A percentile compares a stretch with the other conserved stretches of the same genome.
These are phyloP conservation scores for Forbesichthys papilliferus DNA, from an alignment of 2,113 vertebrate species.

Conservation along the genomic window DNA sequence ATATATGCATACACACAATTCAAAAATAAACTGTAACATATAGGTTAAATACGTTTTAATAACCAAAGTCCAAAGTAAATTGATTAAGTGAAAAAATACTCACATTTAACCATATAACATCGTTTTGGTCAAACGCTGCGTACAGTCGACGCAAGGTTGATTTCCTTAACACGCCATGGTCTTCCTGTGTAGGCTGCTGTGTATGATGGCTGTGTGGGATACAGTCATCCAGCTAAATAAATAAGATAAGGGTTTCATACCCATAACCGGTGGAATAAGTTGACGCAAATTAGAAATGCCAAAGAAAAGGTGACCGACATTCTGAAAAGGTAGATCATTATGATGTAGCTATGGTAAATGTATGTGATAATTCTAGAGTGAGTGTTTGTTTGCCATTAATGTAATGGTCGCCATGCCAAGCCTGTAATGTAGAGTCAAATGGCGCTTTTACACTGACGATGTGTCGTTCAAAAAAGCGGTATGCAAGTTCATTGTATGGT, in stretches of 20 bases:
- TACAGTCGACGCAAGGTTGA: constrained; percentile 45
- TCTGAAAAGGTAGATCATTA: neutral
- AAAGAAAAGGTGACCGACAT: neutral
- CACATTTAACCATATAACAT: rapidly evolving
- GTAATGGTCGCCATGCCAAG: too few species aligned
- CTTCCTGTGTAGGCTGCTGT: constrained; percentile 31
- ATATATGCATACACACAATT: too few species aligned
- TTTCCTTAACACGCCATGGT: neutral
- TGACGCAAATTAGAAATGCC: neutral
- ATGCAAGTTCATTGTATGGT: too few species aligned
- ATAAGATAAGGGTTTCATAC: too few species aligned
- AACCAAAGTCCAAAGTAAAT: too few species aligned
- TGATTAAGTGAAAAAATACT: too few species aligned
- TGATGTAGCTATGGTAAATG: neutral
- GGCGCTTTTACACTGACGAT: too few species aligned
- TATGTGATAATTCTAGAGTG: neutral
- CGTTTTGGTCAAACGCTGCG: constrained; percentile 23
- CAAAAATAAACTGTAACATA: too few species aligned
- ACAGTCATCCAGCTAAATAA: neutral
- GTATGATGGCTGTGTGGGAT: neutral
- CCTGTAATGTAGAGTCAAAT: too few species aligned
- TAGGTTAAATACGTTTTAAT: neutral
- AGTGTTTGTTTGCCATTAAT: too few species aligned
- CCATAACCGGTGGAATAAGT: neutral
- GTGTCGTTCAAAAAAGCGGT: too few species aligned